Base-by-base conservation (phyloP, 2,797 vertebrate genomes). In the Diceros bicornis region DNA sequence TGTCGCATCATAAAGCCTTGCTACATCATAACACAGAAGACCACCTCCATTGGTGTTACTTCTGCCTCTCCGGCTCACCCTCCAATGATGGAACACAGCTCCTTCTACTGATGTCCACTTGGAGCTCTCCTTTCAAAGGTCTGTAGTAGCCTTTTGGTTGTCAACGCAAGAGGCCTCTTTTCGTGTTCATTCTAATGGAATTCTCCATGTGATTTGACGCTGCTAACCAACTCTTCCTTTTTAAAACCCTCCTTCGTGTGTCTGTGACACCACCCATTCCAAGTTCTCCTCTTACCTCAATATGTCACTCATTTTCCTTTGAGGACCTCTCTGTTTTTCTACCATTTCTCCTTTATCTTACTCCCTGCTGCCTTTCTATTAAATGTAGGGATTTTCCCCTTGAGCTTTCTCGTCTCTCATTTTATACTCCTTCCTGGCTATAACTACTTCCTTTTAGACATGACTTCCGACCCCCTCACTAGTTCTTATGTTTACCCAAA, bases 131-230 rank as follows among this genome's bases (percentile, higher is more conserved):
- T 57, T 25, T 50, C 52, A 20, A 4, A 23, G 21, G 18, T 18
- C 41, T 6, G 37, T 8, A 12, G 1, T 0, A 16, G 59, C 2
- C 59, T 72, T 32, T 12, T 12, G 14, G 17, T 4, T 50, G 41
- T 14, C 61, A 25, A 13, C 41, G 4, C 7, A 0, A 37, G 18
- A 23, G 18, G 21, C 47, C 50, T 11, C 41, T 34, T 68, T 52
- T 12, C 2, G 0, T 2, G 20, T 10, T 7, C 34, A 20, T 14
- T 11, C 6, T 1, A 6, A 6, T 5, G 25, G 41, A n/a, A 27
- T n/a, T 3, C 10, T 55, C 17, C 3, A 17, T 7, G 20, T 20
- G 11, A n/a, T 21, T 21, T 23, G 29, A 29, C n/a, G 7, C 12
- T 4, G 13, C 6, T 4, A 9, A 50, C 10, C 32, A 69, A 11